Conservation (phyloP, 2,113 vertebrate genomes). For the Misgurnus mizolepis region DNA sequence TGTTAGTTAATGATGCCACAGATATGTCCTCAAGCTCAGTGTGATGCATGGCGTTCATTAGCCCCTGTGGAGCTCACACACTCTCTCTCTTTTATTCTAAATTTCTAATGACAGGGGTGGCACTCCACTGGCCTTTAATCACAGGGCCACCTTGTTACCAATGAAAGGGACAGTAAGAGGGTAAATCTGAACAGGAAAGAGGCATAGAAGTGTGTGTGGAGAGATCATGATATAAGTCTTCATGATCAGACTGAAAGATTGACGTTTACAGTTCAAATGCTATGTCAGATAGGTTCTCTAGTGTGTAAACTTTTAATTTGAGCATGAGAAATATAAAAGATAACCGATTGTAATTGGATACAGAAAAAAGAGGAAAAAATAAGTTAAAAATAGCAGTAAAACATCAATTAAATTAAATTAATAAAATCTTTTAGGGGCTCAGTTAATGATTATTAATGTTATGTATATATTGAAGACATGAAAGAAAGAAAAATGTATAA, state of each 20-base stretch:
- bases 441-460: too few species aligned
- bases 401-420: too few species aligned
- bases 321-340: too few species aligned
- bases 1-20: conserved; percentile 81
- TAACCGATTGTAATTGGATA: too few species aligned
- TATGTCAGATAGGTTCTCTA: conserved; percentile 6
- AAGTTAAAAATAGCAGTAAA: too few species aligned
- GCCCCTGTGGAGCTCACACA: conserved; percentile 66
- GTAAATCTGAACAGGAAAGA: neutral
- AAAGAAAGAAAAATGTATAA: too few species aligned
- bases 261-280: conserved; percentile 1
- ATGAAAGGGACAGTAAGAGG: conserved; percentile 78
- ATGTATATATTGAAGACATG: too few species aligned
- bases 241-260: neutral
- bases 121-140: conserved; percentile 98
- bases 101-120: conserved; percentile 92
- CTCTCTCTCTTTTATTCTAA: conserved; percentile 70
- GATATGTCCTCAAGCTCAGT: conserved; percentile 78
- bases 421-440: too few species aligned
- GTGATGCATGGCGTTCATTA: conserved; percentile 99
- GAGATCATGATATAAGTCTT: conserved; percentile 15
- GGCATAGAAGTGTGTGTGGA: neutral
- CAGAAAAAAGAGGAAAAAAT: too few species aligned
- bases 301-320: neutral
- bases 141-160: conserved; percentile 78